Conservation (phyloP, 2,797 vertebrate species). For the Erpetoichthys calabaricus region DNA sequence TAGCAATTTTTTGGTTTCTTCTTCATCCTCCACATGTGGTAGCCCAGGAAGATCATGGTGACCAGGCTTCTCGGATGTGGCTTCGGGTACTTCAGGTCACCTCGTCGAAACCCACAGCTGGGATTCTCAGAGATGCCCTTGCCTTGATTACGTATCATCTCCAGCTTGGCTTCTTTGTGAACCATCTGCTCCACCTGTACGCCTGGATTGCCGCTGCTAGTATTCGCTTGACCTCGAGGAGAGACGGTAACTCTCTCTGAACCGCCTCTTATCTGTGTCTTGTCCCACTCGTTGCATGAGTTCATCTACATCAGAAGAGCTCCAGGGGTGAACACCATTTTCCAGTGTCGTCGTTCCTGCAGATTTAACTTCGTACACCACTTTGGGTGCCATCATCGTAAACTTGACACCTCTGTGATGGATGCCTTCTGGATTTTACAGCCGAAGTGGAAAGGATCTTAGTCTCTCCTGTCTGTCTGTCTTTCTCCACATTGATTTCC, state of each 20-base stretch:
- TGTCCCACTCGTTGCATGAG: conserved; percentile 75
- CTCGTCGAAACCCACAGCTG: conserved; percentile 37
- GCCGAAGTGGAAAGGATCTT: conserved; percentile 79
- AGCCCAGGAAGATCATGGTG: conserved; percentile 97
- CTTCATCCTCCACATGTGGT: conserved; percentile 79
- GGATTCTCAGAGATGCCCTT: conserved; percentile 34
- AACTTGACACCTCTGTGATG: conserved; percentile 79
- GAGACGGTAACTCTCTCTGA: conserved; percentile 40
- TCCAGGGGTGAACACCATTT: conserved; percentile 76
- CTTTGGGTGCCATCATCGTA: conserved; percentile 84
- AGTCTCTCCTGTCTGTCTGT: conserved; percentile 83
- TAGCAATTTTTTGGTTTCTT: conserved; percentile 80
- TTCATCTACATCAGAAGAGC: conserved; percentile 74
- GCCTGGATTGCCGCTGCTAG: conserved; percentile 53
- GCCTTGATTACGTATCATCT: conserved; percentile 62
- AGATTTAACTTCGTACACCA: conserved; percentile 85
- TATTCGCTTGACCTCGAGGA: conserved; percentile 35
- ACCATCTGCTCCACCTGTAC: conserved; percentile 63
- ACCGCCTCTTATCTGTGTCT: conserved; percentile 47
- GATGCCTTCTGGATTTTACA: conserved; percentile 67
- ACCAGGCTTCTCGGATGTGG: conserved; percentile 68
- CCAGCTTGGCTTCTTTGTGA: conserved; percentile 70
- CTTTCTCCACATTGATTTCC: conserved; percentile 96
- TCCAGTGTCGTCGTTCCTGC: conserved; percentile 70
- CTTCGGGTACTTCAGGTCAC: conserved; percentile 40